Base-by-base conservation (phyloP, 1,140 invertebrate genomes). In the Hetaerina americana region DNA sequence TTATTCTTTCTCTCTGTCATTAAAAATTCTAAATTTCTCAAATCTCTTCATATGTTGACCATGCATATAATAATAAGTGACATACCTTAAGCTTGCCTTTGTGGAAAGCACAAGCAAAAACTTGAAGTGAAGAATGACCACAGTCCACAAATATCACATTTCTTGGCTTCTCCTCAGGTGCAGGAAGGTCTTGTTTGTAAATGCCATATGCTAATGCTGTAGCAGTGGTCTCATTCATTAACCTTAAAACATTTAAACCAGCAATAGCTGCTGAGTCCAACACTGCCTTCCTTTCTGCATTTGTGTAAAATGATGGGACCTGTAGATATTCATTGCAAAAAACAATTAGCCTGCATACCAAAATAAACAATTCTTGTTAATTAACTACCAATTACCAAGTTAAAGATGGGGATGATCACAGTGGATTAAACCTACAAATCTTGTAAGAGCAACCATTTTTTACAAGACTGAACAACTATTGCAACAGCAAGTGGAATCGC, bases 201-300 rank as follows among this genome's bases (percentile, higher is more conserved):
- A 99, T 97, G 73, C 96, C 97, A 83, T 99, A 99, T 26, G 91
- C 89, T 26, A 99, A 83, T 26, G 95, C 95, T 70, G 94, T 95
- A 5, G 97, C 96, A 18, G 96, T 95, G 22, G 96, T 95, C 83
- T 99, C 97, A 81, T 99, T 99, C 84, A 99, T 91, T 28, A 99
- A 82, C 73, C 94, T 88, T 29, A 99, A 81, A 25, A 97, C 94
- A 84, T 99, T 98, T 6, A 99, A 83, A 15, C 94, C 94, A 76
- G 91, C 87, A 77, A 94, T 93, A 49, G 85, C 80, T 73, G 96
- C 94, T 27, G 97, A 90, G 84, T 97, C 94, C 15, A 98, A 80
- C 27, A 99, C 80, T 22, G 95, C 92, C 78, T 93, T 89, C 76
- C 97, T 87, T 82, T 99, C 96, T 71, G 89, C 86, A 84, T 99